A percentile compares a stretch with the other conserved stretches of the same genome.
Conservation (phyloP, 2,113 vertebrate species). For the Probosciger aterrimus region DNA sequence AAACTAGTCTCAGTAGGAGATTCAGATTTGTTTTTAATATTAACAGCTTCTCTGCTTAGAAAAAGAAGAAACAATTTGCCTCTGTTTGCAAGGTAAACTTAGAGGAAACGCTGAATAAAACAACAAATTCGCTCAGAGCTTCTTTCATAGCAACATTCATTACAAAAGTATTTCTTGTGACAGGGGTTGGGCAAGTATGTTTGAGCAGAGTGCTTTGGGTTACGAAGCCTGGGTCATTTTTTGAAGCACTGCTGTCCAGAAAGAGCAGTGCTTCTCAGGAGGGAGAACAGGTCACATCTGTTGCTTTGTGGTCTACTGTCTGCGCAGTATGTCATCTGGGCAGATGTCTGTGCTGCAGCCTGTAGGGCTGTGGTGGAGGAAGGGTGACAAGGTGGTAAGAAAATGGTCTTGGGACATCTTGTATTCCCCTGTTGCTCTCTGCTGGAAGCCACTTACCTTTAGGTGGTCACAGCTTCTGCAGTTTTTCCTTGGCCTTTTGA, state of each 20-base stretch:
- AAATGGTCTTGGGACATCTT: background rate
- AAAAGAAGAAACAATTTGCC: constrained; percentile 15
- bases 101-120: constrained; percentile 18
- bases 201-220: background rate
- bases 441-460: background rate
- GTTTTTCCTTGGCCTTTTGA: background rate
- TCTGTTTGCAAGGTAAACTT: constrained; percentile 52
- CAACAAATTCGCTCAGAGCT: background rate
- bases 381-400: background rate
- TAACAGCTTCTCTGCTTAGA: constrained; percentile 18
- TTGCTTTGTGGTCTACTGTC: background rate
- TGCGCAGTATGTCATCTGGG: fast-evolving
- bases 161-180: background rate
- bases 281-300: background rate
- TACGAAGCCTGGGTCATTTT: background rate
- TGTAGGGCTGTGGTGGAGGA: fast-evolving
- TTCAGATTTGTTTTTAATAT: constrained; percentile 48
- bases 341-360: background rate
- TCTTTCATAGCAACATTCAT: background rate
- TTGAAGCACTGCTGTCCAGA: background rate
- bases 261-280: background rate
- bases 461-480: background rate
- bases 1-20: constrained; percentile 25
- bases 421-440: background rate
- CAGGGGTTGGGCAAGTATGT: background rate